phyloP scores from a whole-genome alignment of 2,797 vertebrate species.

The Pachyuromys duprasi region DNA sequence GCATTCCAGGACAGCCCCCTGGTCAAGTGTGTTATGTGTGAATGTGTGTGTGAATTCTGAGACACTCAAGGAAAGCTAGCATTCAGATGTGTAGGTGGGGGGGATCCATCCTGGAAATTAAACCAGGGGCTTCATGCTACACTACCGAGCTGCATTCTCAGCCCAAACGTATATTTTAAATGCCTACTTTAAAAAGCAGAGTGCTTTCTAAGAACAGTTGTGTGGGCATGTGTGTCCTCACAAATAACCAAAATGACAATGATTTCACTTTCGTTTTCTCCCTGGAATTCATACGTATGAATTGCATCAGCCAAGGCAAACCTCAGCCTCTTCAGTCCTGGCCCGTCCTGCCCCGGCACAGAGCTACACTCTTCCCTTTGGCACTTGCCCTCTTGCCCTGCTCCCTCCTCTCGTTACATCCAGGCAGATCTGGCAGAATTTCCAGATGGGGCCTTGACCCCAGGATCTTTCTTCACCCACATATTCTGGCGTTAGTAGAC shows the following conservation, averaged over 20 bases:
- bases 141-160: not conserved
- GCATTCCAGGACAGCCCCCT: not conserved
- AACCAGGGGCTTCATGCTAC: not conserved
- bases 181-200: not conserved
- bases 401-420: constrained; percentile 9
- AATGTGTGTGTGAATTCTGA: not conserved
- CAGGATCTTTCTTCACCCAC: constrained; percentile 33
- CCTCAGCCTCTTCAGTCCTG: not conserved
- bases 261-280: constrained; percentile 51
- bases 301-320: constrained; percentile 20
- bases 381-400: not conserved
- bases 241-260: constrained; percentile 29
- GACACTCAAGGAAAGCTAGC: not conserved
- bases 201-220: constrained; percentile 41
- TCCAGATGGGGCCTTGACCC: not conserved
- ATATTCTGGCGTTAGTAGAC: constrained; percentile 41
- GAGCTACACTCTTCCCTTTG: not conserved
- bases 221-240: not conserved
- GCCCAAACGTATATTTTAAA: constrained; percentile 49
- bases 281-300: constrained; percentile 44
- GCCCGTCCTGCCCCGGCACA: not conserved
- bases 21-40: not conserved
- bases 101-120: not conserved
- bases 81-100: not conserved
- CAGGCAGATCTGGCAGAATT: constrained; percentile 52